Evolutionary conservation across 2,113 vertebrate genomes (phyloP), one percentile per base, ranked within the genome.

Genomic region (Indicator indicator): DNA sequence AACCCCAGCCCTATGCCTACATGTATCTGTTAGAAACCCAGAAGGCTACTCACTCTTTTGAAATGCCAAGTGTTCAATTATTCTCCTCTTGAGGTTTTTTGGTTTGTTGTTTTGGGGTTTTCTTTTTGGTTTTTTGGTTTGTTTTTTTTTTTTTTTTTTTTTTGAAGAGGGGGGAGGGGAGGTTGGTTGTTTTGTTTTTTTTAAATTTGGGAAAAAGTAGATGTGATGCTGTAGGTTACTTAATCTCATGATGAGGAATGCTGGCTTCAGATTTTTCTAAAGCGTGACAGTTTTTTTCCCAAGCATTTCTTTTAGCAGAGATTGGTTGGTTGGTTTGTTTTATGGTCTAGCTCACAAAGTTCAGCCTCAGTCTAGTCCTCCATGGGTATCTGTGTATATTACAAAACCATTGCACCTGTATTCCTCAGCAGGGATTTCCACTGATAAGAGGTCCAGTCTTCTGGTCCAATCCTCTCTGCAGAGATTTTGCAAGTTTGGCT

Each of bases 11-110:
- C 92, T 91, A 74, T 97, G 92, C 96, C 97, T 96, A 97, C 95
- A 95, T 92, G 52, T 89, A 82, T 94, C 86, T 95, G 84, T 81
- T 93, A 94, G 92, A 95, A 94, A 97, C 92, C 81, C 91, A 95
- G 87, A 96, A 97, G 91, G 96, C 96, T 91, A 95, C 90, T 97
- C 95, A 96, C 79, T 93, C 58, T 46, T 91, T 89, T 76, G 74
- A 97, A 98, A 98, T 97, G 96, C 97, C 97, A 98, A 97, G 88
- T 93, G 88, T 75, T 97, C 96, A 76, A 68, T 94, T 93, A 91
- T 4, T 40, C 86, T 89, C 85, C 63, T 59, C 36, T 91, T 89
- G 73, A 62, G 72, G 30, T 36, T 44, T 44, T 44, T 14, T 16
- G 15, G 6, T 44, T 16, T 14, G 42, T 16, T 42, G 42, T 13